Base-by-base conservation (phyloP, 2,888 invertebrate species). In the Physocephala rufipes region DNA sequence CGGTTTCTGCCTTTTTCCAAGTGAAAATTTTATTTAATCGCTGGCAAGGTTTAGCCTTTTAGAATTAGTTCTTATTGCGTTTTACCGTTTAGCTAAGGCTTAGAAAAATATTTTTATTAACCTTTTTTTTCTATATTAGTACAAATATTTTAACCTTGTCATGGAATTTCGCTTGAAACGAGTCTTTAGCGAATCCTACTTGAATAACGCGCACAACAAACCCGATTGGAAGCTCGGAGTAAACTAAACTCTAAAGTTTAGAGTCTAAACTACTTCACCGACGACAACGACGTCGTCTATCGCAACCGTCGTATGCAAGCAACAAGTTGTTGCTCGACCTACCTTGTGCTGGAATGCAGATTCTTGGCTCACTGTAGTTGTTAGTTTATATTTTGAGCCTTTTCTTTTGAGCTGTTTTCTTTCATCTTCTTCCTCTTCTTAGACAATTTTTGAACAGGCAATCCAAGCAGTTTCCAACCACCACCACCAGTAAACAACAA, bases 161-260 rank as follows among this genome's bases (percentile, higher is more conserved):
- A 49, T 68, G 61, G 62, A 58, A 58, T 62, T 28, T 51, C 21
- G 67, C n/a, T 30, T 67, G 13, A n/a, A 49, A 55, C 30, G 67
- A 58, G 19, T 28, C 26, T 58, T 26, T 47, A 47, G 15, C 43
- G 21, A 26, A 59, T 26, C 61, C 47, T 28, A 30, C 13, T 26
- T 51, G 49, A 30, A 28, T 30, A 36, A 66, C 67, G 71, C 63
- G 73, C 71, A 74, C 75, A 67, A 75, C 76, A 62, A 72, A 70
- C 72, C 68, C 76, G 73, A 66, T 71, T 71, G 73, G 71, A 72
- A 76, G 76, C 74, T 76, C 75, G 68, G 72, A 76, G 73, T 58
- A 68, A 75, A 77, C 77, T 77, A 73, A 75, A n/a, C n/a, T n/a
- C n/a, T n/a, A n/a, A n/a, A n/a, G n/a, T n/a, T n/a, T n/a, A n/a